Evolutionary conservation across 2,888 invertebrate genomes (phyloP).

Genomic region (Gandaritis pyraliata): DNA sequence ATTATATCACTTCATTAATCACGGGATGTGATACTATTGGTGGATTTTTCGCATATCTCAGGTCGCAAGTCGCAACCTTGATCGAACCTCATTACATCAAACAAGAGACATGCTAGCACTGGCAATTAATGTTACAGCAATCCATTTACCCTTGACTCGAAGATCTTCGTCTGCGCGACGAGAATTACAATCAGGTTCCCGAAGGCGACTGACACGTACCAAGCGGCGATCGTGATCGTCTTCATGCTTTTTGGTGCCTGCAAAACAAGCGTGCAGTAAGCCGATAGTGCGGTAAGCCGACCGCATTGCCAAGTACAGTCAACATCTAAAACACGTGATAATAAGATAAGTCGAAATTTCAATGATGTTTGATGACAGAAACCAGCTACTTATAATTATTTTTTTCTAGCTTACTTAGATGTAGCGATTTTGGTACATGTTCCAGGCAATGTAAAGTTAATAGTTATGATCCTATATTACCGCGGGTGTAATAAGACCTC

Average conservation of each 20-base stretch:
- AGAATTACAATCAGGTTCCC: slow-evolving; percentile 92
- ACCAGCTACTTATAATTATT: too few species aligned
- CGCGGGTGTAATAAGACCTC: too few species aligned
- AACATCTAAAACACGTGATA: too few species aligned
- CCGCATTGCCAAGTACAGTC: neutral
- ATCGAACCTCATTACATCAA: neutral
- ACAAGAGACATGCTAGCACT: neutral
- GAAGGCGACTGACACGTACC: slow-evolving; percentile 92
- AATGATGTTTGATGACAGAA: too few species aligned
- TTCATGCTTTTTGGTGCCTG: slow-evolving; percentile 93
- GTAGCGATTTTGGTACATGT: too few species aligned
- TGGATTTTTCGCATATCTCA: too few species aligned
- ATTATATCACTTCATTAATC: too few species aligned
- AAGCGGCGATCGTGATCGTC: slow-evolving; percentile 92
- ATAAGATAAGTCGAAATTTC: too few species aligned
- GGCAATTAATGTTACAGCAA: slow-evolving; percentile 1
- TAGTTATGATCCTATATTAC: too few species aligned
- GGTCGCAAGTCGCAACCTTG: neutral
- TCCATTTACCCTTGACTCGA: slow-evolving; percentile 85
- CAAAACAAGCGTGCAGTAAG: slow-evolving; percentile 9
- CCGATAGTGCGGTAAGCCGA: neutral
- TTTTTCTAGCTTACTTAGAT: too few species aligned
- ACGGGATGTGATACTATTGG: too few species aligned
- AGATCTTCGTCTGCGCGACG: slow-evolving; percentile 87
- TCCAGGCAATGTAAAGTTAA: too few species aligned